phyloP scores from a whole-genome alignment of 2,797 vertebrate genomes.

The Rhadinocentrus ornatus region DNA sequence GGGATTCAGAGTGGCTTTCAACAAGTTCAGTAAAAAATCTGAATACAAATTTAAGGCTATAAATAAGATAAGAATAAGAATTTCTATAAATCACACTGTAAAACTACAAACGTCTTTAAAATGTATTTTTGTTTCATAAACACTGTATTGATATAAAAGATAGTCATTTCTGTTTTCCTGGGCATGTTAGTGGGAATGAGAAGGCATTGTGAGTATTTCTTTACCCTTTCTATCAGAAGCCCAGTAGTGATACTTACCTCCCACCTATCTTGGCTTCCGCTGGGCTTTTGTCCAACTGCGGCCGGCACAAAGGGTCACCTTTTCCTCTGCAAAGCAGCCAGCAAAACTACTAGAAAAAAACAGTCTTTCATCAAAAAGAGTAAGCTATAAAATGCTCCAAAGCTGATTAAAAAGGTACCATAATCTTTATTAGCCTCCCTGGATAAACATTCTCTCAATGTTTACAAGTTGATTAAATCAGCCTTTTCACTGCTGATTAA shows the following conservation, averaged over 20 bases:
- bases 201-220: conserved; percentile 18
- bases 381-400: not conserved
- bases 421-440: not conserved
- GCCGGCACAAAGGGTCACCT: not conserved
- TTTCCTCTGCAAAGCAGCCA: conserved; percentile 11
- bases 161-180: conserved; percentile 2
- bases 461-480: conserved; percentile 10
- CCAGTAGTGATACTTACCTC: conserved; percentile 40
- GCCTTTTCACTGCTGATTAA: conserved; percentile 7
- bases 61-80: too few relatives aligned
- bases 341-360: conserved; percentile 4
- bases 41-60: too few relatives aligned
- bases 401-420: conserved; percentile 5
- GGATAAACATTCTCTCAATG: not conserved
- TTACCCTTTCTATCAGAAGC: conserved; percentile 61
- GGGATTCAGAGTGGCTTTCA: too few relatives aligned
- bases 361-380: not conserved
- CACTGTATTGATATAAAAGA: not conserved
- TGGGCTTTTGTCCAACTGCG: conserved; percentile 43
- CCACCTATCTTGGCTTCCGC: conserved; percentile 40
- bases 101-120: not conserved
- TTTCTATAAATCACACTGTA: not conserved
- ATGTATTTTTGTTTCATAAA: not conserved
- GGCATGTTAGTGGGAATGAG: conserved; percentile 8
- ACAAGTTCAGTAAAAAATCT: too few relatives aligned